A percentile compares a stretch with the other conserved stretches of the same genome.
These are phyloP conservation scores for Turnix velox DNA, from an alignment of 2,113 vertebrate genomes.

Conservation along the genomic window DNA sequence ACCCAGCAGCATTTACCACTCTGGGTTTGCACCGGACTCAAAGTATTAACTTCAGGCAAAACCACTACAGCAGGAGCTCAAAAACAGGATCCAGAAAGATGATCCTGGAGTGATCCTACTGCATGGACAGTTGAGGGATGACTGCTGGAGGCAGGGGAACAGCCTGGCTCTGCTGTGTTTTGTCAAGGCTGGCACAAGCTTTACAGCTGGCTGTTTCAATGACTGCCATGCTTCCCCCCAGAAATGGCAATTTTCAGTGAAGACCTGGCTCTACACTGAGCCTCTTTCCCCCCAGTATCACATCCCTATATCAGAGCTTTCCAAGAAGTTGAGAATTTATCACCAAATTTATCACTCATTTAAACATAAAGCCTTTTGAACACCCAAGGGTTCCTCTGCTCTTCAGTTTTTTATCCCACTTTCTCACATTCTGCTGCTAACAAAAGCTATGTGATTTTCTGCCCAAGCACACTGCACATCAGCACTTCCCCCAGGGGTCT, in stretches of 20 bases:
- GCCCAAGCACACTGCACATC: not conserved
- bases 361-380: not conserved
- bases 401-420: not conserved
- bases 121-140: not conserved
- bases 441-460: not conserved
- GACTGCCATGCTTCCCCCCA: not conserved
- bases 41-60: not conserved
- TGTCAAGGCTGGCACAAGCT: not conserved
- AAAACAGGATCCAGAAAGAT: not conserved
- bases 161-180: not conserved
- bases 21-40: not conserved
- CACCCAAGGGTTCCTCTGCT: not conserved
- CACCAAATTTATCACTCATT: not conserved
- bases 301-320: not conserved
- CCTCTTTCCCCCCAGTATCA: not conserved
- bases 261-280: not conserved
- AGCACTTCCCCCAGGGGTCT: not conserved
- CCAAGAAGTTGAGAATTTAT: not conserved
- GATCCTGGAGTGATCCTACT: not conserved
- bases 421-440: not conserved
- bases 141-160: not conserved
- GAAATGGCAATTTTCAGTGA: rapidly evolving
- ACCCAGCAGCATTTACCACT: not conserved
- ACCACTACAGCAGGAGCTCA: not conserved
- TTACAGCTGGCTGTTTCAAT: not conserved